Base-by-base conservation (phyloP, 1,140 invertebrate genomes). In the Galendromus occidentalis region DNA sequence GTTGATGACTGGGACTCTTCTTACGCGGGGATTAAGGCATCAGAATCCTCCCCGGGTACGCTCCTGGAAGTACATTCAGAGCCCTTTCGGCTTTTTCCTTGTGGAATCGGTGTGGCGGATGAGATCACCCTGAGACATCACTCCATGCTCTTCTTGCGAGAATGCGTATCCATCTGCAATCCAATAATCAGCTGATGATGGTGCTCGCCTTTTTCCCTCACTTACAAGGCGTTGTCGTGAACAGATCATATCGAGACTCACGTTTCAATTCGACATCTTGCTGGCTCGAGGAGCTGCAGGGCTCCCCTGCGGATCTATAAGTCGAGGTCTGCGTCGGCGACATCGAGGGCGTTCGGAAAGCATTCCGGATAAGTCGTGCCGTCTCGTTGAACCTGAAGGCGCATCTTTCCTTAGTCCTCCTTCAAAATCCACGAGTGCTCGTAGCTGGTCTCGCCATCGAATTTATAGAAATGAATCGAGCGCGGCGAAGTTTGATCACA, bases 111-210 rank as follows among this genome's bases (percentile, higher is more conserved):
- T 33, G 33, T 22, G 51, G 14, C 51, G 51, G 64, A 69, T 59
- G 14, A 73, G 33, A n/a, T 64, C 45, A 64, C 73, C 75, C 72
- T 79, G 79, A 29, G 87, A 84, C 44, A 97, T 86, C 71, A 84
- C 86, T 67, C 91, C 92, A 74, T 91, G 87, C 81, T 97, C 94
- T 79, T 97, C 93, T 86, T 97, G 93, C 18, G 93, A 97, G 80
- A 98, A 98, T 68, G 94, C 93, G 80, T 89, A 98, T 67, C 94
- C 94, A 85, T 93, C 91, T 95, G 80, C 69, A 76, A 73, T 64
- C 29, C 67, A 41, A 67, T 42, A 69, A 67, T 59, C n/a, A 59
- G 22, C 1, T 59, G 55, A 14, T 41, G 0, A 28, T 28, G 67
- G 51, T 28, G 42, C 69, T 42, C 65, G 69, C 44, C 64, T n/a